Evolutionary conservation across 2,888 invertebrate genomes (phyloP), one percentile per base, ranked within the genome.

Genomic region (Cosmia pyralina): DNA sequence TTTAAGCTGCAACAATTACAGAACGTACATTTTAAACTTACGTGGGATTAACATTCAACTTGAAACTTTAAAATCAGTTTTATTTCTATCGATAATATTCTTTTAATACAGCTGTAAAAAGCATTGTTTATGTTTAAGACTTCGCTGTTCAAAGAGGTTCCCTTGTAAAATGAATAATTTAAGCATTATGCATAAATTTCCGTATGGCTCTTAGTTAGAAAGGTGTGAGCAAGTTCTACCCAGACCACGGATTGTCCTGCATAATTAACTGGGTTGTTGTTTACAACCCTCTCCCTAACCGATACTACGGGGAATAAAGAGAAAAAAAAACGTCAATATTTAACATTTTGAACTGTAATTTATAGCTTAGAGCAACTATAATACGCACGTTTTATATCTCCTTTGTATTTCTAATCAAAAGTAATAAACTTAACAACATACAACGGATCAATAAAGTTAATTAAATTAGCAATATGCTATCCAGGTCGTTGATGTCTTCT

Each of bases 401-500:
- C 5, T 41, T n/a, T 41, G 11, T 44, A 11, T 34, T 41, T 15
- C 15, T 55, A 46, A 50, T 22, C 44, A 66, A 46, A 57, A 8
- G 15, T 34, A 57, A 34, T 52, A 44, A 48, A 53, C 19, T 4
- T 1, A 17, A 52, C 46, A 44, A 48, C 19, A 58, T 17, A 38
- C 13, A 38, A 57, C n/a, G 22, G 60, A 66, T 80, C 52, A 50
- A 75, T 67, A 70, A 67, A 28, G 41, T 55, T 79, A 79, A 81
- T 67, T 77, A 63, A 55, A 60, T 67, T 71, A 64, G 68, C 64
- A 34, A 28, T 38, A 52, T 63, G 50, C 41, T 63, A 63, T 34
- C 60, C 58, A 58, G 68, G 46, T 73, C 75, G 78, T 82, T 84
- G 83, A 84, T 73, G 71, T 82, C 73, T 78, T 82, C 69, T 82